Evolutionary conservation across 2,888 invertebrate species (phyloP).

Genomic region (Dasysyrphus tricinctus): DNA sequence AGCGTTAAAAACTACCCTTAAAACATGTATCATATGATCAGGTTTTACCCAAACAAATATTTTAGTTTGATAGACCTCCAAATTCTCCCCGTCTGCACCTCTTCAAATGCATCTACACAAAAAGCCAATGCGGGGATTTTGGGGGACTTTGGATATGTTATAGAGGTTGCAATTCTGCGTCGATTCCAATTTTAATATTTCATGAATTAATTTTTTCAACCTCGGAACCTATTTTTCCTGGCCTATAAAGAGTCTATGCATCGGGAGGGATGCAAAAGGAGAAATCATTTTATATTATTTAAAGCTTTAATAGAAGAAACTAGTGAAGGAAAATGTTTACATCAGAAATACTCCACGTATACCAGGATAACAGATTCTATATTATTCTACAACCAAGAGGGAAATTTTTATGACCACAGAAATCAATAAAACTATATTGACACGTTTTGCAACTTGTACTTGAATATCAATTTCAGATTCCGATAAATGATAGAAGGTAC

Average conservation of each 20-base stretch:
- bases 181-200: too few species aligned
- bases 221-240: too few species aligned
- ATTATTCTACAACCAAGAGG: neutral
- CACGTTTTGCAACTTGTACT: constrained; percentile 26
- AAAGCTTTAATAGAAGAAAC: neutral
- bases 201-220: too few species aligned
- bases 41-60: too few species aligned
- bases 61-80: too few species aligned
- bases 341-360: constrained; percentile 7
- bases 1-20: too few species aligned
- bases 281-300: neutral
- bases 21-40: too few species aligned
- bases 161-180: too few species aligned
- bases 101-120: too few species aligned
- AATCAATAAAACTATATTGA: constrained; percentile 21
- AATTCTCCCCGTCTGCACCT: too few species aligned
- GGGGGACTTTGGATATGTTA: too few species aligned
- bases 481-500: constrained; percentile 5
- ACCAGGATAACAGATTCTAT: constrained; percentile 24
- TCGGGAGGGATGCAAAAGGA: neutral
- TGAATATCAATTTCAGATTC: constrained; percentile 21
- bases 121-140: too few species aligned
- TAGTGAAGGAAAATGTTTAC: neutral
- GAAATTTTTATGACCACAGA: constrained; percentile 2
- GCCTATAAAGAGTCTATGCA: neutral